Evolutionary conservation across 2,113 vertebrate genomes (phyloP).

Genomic region (Taurulus bubalis): DNA sequence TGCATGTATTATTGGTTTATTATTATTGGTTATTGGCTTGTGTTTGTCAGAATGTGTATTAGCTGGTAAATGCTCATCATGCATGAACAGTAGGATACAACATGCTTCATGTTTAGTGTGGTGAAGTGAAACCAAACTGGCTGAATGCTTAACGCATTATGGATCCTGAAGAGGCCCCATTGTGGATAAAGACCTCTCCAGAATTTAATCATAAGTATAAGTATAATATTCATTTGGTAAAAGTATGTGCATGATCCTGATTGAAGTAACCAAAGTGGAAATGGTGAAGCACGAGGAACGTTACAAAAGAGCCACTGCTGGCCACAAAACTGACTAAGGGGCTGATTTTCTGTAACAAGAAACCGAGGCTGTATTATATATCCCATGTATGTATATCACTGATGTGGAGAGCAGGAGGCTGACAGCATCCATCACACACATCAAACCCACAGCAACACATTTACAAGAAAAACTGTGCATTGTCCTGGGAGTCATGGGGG

Average conservation of each 20-base stretch:
- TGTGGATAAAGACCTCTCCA: neutral
- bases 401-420: constrained; percentile 21
- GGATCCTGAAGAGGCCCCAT: neutral
- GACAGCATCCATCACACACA: constrained; percentile 21
- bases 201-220: neutral
- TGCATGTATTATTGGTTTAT: no score
- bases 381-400: neutral
- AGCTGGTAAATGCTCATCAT: neutral
- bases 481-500: no score
- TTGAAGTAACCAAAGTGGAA: neutral
- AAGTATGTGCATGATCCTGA: neutral
- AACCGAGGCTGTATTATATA: constrained; percentile 23
- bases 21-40: no score
- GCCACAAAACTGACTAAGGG: constrained; percentile 15
- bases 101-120: neutral
- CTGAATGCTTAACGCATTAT: no score
- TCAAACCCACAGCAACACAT: neutral
- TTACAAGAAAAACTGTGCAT: neutral
- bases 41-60: neutral
- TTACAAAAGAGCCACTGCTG: neutral
- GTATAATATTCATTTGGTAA: neutral
- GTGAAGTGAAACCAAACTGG: neutral
- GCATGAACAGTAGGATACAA: neutral
- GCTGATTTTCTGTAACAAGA: constrained; percentile 6
- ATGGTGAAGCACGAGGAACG: neutral